Evolutionary conservation across 2,797 vertebrate genomes (phyloP), one percentile per base, ranked within the genome.

Genomic region (Calcarius lapponicus): DNA sequence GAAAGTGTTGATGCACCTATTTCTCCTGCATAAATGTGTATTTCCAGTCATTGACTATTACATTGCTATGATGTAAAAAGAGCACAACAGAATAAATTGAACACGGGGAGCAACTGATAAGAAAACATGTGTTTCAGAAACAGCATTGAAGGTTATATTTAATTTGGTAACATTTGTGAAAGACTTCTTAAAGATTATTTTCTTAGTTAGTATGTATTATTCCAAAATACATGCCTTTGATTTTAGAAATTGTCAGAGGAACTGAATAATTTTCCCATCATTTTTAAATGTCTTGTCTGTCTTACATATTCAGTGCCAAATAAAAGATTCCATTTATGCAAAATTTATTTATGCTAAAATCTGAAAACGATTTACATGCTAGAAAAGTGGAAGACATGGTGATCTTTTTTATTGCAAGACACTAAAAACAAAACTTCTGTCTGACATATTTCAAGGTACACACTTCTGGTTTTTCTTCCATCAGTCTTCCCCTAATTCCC

Each of bases 221-320:
- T 96, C 90, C 54, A 92, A 90, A 96, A 62, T 25, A 86, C 36
- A 86, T 81, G 22, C 19, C 48, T 92, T 88, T 57, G 56, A 74
- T 90, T 80, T 93, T 90, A 89, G 62, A 96, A 96, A 91, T 86
- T 80, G 84, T 43, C 78, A 92, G 80, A 72, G 43, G 92, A 90
- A 94, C 91, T 58, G 29, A 88, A 91, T 91, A 90, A 61, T 86
- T 95, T 95, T 50, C 36, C 50, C 28, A 38, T 67, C 61, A 56
- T 66, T 90, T 83, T 91, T 80, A 76, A 91, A 64, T 62, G 48
- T 58, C 73, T 94, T 91, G 50, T 74, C 95, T 97, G 74, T 74
- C 57, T 78, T 95, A 88, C 62, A 47, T 78, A 71, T 34, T 82
- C 61, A 50, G 42, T 89, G 75, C 69, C 57, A 94, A 95, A 76